A percentile compares a stretch with the other conserved stretches of the same genome.
Conservation (phyloP, 2,888 invertebrate species). For the Synanthedon myopaeformis region DNA sequence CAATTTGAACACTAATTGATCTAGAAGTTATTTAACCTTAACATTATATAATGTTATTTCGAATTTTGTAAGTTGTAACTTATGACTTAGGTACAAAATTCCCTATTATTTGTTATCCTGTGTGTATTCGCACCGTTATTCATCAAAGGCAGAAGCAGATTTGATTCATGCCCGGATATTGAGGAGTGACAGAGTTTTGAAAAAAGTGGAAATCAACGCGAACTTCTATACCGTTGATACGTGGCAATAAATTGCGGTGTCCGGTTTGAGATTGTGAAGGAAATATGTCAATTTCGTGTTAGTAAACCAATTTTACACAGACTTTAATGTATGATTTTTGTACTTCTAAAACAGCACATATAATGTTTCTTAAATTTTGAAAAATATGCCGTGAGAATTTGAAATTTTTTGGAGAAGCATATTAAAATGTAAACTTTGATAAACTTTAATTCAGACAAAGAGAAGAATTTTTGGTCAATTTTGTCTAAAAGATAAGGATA, state of each 20-base stretch:
- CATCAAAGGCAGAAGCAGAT: slow-evolving; percentile 14
- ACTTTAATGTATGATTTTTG: too few species aligned
- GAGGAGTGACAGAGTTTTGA: slow-evolving; percentile 40
- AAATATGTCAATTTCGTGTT: background rate
- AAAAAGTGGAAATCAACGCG: slow-evolving; percentile 32
- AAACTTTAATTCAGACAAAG: too few species aligned
- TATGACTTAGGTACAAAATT: too few species aligned
- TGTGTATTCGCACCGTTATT: background rate
- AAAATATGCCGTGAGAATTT: too few species aligned
- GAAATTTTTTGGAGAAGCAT: too few species aligned
- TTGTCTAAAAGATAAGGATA: too few species aligned
- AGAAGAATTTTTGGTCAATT: too few species aligned
- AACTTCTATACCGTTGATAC: slow-evolving; percentile 30
- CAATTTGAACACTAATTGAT: too few species aligned
- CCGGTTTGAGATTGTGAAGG: background rate
- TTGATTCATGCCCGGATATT: slow-evolving; percentile 48
- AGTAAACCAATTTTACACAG: background rate
- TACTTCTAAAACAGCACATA: too few species aligned
- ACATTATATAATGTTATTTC: background rate
- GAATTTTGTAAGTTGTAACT: background rate
- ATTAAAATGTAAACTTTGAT: too few species aligned
- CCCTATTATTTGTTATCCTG: too few species aligned
- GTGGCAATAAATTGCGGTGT: slow-evolving; percentile 24
- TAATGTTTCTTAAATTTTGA: too few species aligned
- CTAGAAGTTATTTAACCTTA: background rate